Evolutionary conservation across 2,888 invertebrate genomes (phyloP), one percentile per base, ranked within the genome.

Genomic region (Drosophila diplacantha): DNA sequence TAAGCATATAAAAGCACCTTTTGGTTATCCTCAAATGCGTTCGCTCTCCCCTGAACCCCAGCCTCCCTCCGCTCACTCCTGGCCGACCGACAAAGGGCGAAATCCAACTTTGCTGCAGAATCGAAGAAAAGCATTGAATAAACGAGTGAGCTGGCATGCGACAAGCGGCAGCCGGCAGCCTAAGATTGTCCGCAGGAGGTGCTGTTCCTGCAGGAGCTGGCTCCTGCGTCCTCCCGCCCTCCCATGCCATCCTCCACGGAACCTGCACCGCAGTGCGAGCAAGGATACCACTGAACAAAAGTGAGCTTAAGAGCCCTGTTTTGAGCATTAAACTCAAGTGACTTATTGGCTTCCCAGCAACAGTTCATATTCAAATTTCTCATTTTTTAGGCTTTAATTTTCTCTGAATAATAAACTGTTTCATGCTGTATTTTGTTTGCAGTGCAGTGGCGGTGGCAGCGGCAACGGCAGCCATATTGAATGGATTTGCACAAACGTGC

Each of bases 41-140:
- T 83, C 62, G 31, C 29, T 58, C 38, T 35, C 37, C 55, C 55
- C 44, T 12, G 22, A 29, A 16, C 35, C 32, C 34, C 41, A 20
- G n/a, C 8, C 43, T 11, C 37, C 37, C 16, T 24, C 6, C 24
- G 5, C n/a, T 22, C 18, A 18, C 29, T 44, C 47, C 52, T 32
- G 31, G 26, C 18, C 57, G 73, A 81, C 78, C 59, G 81, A 81
- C 78, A 84, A 83, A 84, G 71, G 83, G 77, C 79, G 47, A 71
- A 77, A 78, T 84, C 81, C 81, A 83, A 83, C 73, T 78, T 75
- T 81, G 82, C 81, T 72, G 79, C 82, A 71, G 57, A 79, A 84
- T 79, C 78, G 78, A 80, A 84, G 81, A 81, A 80, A 84, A 81
- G 84, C 85, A 84, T 79, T 84, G 78, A 83, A 79, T 79, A 79